Percentiles rank a stretch among this genome's conserved stretches.
Conservation (phyloP, 2,888 invertebrate genomes). For the Synanthedon tipuliformis region DNA sequence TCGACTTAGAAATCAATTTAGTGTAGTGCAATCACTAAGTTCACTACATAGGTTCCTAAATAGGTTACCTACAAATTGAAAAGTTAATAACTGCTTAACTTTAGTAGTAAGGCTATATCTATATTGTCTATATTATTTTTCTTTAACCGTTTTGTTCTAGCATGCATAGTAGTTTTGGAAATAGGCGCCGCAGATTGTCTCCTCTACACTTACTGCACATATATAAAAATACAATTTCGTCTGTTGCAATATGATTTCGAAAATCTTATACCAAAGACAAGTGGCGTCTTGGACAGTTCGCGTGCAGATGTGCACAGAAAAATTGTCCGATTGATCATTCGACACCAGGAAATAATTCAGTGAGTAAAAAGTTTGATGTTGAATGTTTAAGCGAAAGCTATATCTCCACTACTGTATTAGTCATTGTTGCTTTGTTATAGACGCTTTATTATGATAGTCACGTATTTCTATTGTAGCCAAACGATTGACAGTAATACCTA, state of each 20-base stretch:
- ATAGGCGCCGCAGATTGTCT: conserved; percentile 26
- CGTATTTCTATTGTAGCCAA: no score
- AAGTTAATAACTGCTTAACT: no score
- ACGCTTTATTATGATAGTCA: neutral
- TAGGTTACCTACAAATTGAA: no score
- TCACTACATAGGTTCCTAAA: no score
- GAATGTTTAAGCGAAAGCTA: no score
- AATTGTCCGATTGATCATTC: conserved; percentile 21
- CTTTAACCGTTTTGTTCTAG: conserved; percentile 13
- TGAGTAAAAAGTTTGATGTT: conserved; percentile 9
- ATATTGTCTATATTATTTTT: no score
- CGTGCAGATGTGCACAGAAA: conserved; percentile 14
- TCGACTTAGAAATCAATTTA: no score
- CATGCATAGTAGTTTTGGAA: conserved; percentile 17
- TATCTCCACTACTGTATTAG: neutral
- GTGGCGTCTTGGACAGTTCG: conserved; percentile 1
- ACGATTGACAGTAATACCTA: no score
- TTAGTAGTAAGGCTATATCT: no score
- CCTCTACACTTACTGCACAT: conserved; percentile 32
- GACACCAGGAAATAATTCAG: conserved; percentile 38
- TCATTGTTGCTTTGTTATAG: neutral
- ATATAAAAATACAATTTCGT: conserved; percentile 34
- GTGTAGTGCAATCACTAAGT: no score
- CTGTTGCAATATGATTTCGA: conserved; percentile 24
- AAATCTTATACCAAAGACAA: conserved; percentile 13